phyloP scores from a whole-genome alignment of 2,888 invertebrate genomes.

The Desoria tigrina region DNA sequence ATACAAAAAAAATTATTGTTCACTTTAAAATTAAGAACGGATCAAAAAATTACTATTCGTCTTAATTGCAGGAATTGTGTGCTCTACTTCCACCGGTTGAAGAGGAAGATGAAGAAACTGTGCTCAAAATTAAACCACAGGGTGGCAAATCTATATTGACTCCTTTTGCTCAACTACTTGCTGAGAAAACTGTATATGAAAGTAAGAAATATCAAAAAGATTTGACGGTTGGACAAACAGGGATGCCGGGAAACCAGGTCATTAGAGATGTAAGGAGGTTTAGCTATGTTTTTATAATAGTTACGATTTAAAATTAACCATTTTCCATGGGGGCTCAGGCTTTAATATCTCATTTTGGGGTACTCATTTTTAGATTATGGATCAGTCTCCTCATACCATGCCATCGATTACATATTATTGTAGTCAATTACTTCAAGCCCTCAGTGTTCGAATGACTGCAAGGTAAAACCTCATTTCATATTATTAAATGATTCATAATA shows the following conservation, averaged over 20 bases:
- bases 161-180: conserved; percentile 43
- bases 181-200: conserved; percentile 37
- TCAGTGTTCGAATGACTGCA: conserved; percentile 21
- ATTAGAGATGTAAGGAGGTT: conserved; percentile 37
- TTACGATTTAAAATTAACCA: too few species aligned
- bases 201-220: neutral
- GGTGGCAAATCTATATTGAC: conserved; percentile 25
- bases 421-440: conserved; percentile 35
- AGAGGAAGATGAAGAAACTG: conserved; percentile 15
- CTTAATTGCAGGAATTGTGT: conserved; percentile 41
- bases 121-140: conserved; percentile 10
- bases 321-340: too few species aligned
- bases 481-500: too few species aligned
- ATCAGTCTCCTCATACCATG: conserved; percentile 52
- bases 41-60: too few species aligned
- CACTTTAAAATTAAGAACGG: too few species aligned
- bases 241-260: conserved; percentile 17
- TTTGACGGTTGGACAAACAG: neutral
- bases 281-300: too few species aligned
- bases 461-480: neutral
- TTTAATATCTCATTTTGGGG: too few species aligned
- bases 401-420: conserved; percentile 48
- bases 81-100: conserved; percentile 29
- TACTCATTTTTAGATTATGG: conserved; percentile 41
- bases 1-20: neutral